Conservation (phyloP, 2,113 vertebrate genomes). For the Eurypyga helias region DNA sequence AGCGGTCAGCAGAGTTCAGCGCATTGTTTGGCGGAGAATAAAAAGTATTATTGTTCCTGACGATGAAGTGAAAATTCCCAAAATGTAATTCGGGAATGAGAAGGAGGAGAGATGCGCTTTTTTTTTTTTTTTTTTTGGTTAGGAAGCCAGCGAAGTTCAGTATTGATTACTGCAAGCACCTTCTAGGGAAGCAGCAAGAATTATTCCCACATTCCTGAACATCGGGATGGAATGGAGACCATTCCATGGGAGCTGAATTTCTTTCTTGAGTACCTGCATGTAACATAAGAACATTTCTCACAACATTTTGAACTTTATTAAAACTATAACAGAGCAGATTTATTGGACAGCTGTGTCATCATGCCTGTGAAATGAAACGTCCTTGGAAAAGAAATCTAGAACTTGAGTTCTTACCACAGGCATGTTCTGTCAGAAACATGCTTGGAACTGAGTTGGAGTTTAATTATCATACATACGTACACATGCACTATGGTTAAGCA, state of each 20-base stretch:
- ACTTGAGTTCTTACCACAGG: background rate
- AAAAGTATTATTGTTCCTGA: constrained; percentile 1
- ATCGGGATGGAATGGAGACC: background rate
- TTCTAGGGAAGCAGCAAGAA: background rate
- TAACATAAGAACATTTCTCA: background rate
- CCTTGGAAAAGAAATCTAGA: background rate
- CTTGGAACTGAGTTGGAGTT: background rate
- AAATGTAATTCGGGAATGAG: background rate
- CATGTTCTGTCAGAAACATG: background rate
- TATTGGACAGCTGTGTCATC: background rate
- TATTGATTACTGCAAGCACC: background rate
- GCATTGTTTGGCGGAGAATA: constrained; percentile 78
- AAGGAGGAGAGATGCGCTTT: background rate
- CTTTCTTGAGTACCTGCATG: background rate
- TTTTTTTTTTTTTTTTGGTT: background rate
- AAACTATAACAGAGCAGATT: background rate
- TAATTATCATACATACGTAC: background rate
- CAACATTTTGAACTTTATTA: background rate
- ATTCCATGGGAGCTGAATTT: background rate
- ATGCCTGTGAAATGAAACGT: background rate
- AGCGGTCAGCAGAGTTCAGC: constrained; percentile 81
- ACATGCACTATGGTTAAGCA: background rate
- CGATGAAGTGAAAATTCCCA: constrained; percentile 15
- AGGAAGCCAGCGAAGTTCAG: background rate
- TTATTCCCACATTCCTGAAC: background rate